Evolutionary conservation across 2,888 invertebrate genomes (phyloP), one percentile per base, ranked within the genome.

Genomic region (Agrilus biguttatus): DNA sequence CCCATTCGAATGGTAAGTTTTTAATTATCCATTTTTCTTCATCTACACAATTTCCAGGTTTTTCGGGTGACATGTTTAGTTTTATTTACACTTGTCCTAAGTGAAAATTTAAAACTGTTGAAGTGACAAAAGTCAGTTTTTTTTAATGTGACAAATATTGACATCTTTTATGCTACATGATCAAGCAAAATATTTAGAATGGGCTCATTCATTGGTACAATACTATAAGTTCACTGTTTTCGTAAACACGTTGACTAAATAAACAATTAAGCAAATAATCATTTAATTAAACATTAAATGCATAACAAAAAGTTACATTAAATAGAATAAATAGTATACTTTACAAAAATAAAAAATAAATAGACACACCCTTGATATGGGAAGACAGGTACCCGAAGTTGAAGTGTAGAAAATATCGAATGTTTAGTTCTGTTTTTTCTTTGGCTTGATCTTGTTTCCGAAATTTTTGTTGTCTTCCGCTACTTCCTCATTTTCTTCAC

Each of bases 391-490:
- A 28, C 28, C 28, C 28, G 28, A 28, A 28, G 28, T 28, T 28
- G 10, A 28, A 28, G 10, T 8, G 5, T 5, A 36, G 36, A 36
- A 14, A n/a, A 14, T 36, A 8, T 36, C 17, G 8, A 14, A 36
- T 36, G 8, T 36, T 6, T 6, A 14, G 10, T 28, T 28, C 44
- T 46, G 45, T 46, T 43, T 43, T 44, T 49, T 51, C 52, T 54
- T 56, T 49, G 56, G 49, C 49, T 51, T 51, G 21, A 59, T 46
- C 47, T 51, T 53, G 37, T 53, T 55, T 36, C 58, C 59, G 43
- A 56, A 60, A 37, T 33, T 41, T 23, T 41, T 36, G 33, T 42
- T 41, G 28, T 50, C 47, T 34, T 43, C 39, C 5, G n/a, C 14
- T 33, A 45, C 35, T 14, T 52, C 13, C 35, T 60, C 55, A 23